These are phyloP conservation scores for Polietes domitor DNA, from an alignment of 2,888 invertebrate genomes.

Conservation along the genomic window DNA sequence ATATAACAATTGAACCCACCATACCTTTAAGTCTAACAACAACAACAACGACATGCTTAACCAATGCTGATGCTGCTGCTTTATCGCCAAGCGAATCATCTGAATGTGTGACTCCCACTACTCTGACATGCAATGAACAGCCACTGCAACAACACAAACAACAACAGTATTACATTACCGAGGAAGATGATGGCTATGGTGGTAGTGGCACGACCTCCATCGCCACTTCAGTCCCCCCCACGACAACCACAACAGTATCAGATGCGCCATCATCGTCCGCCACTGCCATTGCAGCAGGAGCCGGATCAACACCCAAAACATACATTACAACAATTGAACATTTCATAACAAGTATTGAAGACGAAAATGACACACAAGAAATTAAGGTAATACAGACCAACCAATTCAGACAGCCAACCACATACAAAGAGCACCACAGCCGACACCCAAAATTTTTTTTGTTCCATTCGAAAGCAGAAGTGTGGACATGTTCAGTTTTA, in stretches of 20 bases:
- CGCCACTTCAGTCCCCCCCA: neutral
- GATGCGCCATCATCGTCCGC: neutral
- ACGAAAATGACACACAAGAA: constrained; percentile 44
- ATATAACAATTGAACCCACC: constrained; percentile 77
- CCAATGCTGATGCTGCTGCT: neutral
- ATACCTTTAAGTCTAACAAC: constrained; percentile 52
- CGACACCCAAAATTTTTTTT: too few species aligned
- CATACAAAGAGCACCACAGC: neutral
- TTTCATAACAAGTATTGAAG: constrained; percentile 44
- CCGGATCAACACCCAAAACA: constrained; percentile 16
- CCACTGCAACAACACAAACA: constrained; percentile 41
- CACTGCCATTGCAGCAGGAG: neutral
- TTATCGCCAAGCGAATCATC: constrained; percentile 5
- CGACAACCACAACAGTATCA: constrained; percentile 5
- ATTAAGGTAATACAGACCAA: constrained; percentile 39
- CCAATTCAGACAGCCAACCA: neutral
- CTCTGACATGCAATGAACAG: constrained; percentile 22
- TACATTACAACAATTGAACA: constrained; percentile 47
- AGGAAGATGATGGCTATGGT: neutral
- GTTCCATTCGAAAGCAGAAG: too few species aligned
- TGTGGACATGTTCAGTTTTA: too few species aligned
- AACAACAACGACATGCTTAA: constrained; percentile 46
- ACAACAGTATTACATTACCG: constrained; percentile 23
- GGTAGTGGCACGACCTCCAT: neutral
- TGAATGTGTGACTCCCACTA: constrained; percentile 45